A percentile compares a stretch with the other conserved stretches of the same genome.
phyloP scores from a whole-genome alignment of 2,888 invertebrate species.

The Cryptus armator region DNA sequence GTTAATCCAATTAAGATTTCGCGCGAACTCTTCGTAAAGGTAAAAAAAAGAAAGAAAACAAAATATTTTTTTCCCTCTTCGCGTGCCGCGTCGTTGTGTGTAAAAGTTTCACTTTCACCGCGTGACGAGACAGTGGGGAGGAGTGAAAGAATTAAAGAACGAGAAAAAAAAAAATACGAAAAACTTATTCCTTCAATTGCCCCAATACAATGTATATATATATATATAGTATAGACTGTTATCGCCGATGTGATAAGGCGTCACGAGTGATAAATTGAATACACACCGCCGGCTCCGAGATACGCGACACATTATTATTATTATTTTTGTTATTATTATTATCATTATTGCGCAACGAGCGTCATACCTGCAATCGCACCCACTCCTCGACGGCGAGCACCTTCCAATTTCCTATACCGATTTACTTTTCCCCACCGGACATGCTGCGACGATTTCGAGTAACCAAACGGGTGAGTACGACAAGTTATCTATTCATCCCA shows the following conservation, averaged over 20 bases:
- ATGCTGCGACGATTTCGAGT: constrained; percentile 78
- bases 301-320: constrained; percentile 42
- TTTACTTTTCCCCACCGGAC: constrained; percentile 48
- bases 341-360: constrained; percentile 44
- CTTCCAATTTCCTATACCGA: constrained; percentile 40
- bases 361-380: constrained; percentile 28
- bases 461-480: constrained; percentile 76
- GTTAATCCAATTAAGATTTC: constrained; percentile 7
- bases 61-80: background rate
- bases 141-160: constrained; percentile 14
- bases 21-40: constrained; percentile 9
- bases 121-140: background rate
- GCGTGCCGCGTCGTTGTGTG: constrained; percentile 11
- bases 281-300: constrained; percentile 50
- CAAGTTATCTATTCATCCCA: constrained; percentile 2
- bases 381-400: constrained; percentile 9
- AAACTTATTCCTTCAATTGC: constrained; percentile 13
- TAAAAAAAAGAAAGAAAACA: background rate
- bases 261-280: constrained; percentile 68
- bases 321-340: constrained; percentile 31
- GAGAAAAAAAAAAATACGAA: constrained; percentile 1
- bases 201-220: constrained; percentile 36
- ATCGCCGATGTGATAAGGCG: constrained; percentile 75
- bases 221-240: constrained; percentile 54
- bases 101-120: constrained; percentile 23